Evolutionary conservation across 2,888 invertebrate species (phyloP).

Genomic region (Trichopria drosophilae): DNA sequence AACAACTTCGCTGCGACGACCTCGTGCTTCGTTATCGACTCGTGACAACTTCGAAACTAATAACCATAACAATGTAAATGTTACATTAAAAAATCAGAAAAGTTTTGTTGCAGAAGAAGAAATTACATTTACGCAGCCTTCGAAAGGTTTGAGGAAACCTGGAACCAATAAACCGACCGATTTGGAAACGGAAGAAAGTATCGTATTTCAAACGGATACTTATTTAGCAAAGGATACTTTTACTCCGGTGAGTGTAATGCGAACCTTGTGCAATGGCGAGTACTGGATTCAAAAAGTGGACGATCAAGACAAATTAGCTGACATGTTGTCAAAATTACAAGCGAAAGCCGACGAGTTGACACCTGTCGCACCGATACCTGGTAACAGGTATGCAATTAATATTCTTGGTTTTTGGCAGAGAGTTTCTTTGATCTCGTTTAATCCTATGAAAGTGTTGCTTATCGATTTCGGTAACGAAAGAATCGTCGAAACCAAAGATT

Average conservation of each 20-base stretch:
- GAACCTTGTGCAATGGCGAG: constrained; percentile 17
- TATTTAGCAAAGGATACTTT: constrained; percentile 39
- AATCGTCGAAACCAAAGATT: constrained; percentile 25
- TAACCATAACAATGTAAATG: too few relatives aligned
- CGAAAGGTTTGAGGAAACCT: neutral
- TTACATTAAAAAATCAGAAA: too few relatives aligned
- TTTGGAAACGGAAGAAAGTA: constrained; percentile 11
- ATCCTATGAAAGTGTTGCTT: constrained; percentile 39
- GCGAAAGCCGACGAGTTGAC: constrained; percentile 1
- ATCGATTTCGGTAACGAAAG: constrained; percentile 46
- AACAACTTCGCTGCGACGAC: neutral
- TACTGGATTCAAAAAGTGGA: constrained; percentile 42
- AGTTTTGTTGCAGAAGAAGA: too few relatives aligned
- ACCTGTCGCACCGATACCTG: constrained; percentile 18
- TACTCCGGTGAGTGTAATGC: constrained; percentile 35
- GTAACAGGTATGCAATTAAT: constrained; percentile 37
- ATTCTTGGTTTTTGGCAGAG: constrained; percentile 43
- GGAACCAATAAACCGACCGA: neutral
- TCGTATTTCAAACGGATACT: constrained; percentile 15
- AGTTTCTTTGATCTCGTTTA: constrained; percentile 33
- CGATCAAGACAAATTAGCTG: constrained; percentile 20
- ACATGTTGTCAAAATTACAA: constrained; percentile 37
- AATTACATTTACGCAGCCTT: neutral
- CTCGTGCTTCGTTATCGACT: neutral
- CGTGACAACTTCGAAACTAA: too few relatives aligned